Base-by-base conservation (phyloP, 2,797 vertebrate species). In the Gadopsis marmoratus region DNA sequence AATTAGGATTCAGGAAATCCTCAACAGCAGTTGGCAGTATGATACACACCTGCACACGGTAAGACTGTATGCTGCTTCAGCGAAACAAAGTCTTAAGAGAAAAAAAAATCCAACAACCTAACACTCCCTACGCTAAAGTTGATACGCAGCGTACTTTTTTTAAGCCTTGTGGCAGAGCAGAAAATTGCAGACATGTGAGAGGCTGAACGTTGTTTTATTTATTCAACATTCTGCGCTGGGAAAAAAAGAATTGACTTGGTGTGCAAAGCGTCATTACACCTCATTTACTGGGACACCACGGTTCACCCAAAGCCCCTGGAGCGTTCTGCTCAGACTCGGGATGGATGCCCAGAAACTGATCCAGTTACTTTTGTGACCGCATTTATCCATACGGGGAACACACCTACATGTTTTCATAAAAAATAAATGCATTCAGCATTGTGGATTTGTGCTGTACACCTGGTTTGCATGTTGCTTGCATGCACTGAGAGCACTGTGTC, bases 1-100 rank as follows among this genome's bases (percentile, higher is more conserved):
- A 61, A 67, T 59, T 72, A 45, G 60, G 43, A 73, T 62, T 70
- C 21, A 59, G 31, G 59, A 70, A 43, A 71, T 45, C 16, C 21
- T 64, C 26, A 45, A 17, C 3, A 50, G 51, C 37, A 53, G 19
- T 17, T 48, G 10, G 35, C 7, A 48, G 41, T n/a, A 16, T 55
- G 33, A 61, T 51, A 64, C 17, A 35, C 50, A 21, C 23, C 60
- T 16, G 7, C 26, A 53, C 35, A 59, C 17, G 17, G 5, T 37
- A 2, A 17, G 16, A 10, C 4, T 26, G 37, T 21, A 7, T 10
- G 39, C 21, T 7, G 71, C 62, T 74, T 76, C 53, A 17, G 54
- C 53, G n/a, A 55, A 58, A 33, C 4, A 56, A 45, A 17, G 5
- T 5, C 33, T 5, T 33, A 33, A 33, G n/a, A n/a, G n/a, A n/a